Percentiles rank a stretch among this genome's conserved stretches.
Conservation (phyloP, 2,113 vertebrate genomes). For the Rhipidura dahli region DNA sequence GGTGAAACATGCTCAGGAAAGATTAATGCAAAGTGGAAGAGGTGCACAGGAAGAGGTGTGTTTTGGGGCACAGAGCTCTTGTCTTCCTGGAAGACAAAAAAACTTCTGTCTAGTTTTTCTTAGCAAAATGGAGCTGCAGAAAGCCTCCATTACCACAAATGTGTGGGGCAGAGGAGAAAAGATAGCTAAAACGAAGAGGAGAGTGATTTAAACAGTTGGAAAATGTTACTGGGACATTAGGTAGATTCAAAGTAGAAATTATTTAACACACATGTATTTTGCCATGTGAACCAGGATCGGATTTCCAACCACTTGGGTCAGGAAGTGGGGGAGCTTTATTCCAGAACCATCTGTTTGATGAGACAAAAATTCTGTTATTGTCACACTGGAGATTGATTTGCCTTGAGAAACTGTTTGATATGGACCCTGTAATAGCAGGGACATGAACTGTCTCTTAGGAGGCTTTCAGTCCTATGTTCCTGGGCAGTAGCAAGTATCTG, state of each 20-base stretch:
- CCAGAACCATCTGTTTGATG: not conserved
- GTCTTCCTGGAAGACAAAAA: not conserved
- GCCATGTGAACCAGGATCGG: not conserved
- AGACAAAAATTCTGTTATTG: not conserved
- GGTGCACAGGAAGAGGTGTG: rapidly evolving
- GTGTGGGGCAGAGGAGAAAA: not conserved
- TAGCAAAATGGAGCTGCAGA: not conserved
- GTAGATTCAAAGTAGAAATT: not conserved
- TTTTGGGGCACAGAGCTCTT: not conserved
- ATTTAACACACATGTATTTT: not conserved
- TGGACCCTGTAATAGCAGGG: not conserved
- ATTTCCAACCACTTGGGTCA: not conserved
- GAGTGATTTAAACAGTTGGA: not conserved
- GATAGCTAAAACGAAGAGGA: not conserved
- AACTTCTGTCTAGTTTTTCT: not conserved
- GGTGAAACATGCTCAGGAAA: not conserved
- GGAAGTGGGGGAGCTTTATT: not conserved
- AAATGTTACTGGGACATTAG: not conserved
- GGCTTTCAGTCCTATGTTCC: not conserved
- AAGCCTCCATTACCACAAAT: not conserved
- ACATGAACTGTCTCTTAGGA: not conserved
- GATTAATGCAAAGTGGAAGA: not conserved
- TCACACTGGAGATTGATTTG: not conserved
- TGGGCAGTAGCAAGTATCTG: not conserved
- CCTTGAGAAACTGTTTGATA: not conserved